These are phyloP conservation scores for Piezodorus guildinii DNA, from an alignment of 1,140 invertebrate species.

Conservation along the genomic window DNA sequence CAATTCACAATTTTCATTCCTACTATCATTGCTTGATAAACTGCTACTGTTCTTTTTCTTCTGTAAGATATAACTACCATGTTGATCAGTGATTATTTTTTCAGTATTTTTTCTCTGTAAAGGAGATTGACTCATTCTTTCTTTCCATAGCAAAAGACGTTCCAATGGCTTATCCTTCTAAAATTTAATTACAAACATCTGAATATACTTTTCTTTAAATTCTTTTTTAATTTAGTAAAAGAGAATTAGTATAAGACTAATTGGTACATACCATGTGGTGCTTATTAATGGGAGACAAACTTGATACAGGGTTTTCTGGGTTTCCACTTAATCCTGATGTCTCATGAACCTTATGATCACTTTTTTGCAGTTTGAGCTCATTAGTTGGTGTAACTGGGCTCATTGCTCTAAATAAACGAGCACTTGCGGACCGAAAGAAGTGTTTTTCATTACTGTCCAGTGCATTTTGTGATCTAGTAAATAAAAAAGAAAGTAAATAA, in stretches of 20 bases:
- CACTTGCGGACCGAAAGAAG: conserved; percentile 55
- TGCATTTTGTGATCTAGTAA: neutral
- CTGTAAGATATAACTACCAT: neutral
- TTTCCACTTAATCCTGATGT: too few species aligned
- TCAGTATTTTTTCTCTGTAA: conserved; percentile 55
- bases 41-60: too few species aligned
- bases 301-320: too few species aligned
- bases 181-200: neutral
- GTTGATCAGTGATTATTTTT: neutral
- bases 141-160: conserved; percentile 80
- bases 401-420: conserved; percentile 41
- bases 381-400: neutral
- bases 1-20: too few species aligned
- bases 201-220: too few species aligned
- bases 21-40: too few species aligned
- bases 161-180: conserved; percentile 84
- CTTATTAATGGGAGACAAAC: too few species aligned
- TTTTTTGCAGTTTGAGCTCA: too few species aligned
- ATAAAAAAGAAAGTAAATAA: neutral
- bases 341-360: too few species aligned
- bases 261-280: too few species aligned
- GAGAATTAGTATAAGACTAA: too few species aligned
- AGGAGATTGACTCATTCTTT: conserved; percentile 80
- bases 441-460: neutral
- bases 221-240: conserved; percentile 34